Base-by-base conservation (phyloP, 1,140 invertebrate species). In the Zaprionus davidi region DNA sequence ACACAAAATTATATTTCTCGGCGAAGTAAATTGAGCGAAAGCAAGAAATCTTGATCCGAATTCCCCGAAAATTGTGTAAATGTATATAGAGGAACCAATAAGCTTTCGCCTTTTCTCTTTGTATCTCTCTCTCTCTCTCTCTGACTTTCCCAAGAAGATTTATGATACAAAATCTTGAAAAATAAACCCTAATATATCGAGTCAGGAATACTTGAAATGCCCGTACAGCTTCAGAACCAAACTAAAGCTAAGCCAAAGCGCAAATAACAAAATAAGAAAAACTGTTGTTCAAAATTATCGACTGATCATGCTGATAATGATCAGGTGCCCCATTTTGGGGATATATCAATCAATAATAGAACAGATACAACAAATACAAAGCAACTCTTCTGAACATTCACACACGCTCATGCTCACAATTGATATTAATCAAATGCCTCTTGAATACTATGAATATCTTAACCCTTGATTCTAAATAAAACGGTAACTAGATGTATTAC, bases 321-420 rank as follows among this genome's bases (percentile, higher is more conserved):
- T 63, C 28, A 49, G n/a, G 31, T 36, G 7, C 55, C 51, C 67
- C 38, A 17, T 17, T n/a, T 59, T 63, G 65, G 71, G 57, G 34
- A 56, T n/a, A 56, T 38, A 15, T 34, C 17, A 71, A 76, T 63
- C 59, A 71, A 81, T 51, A 77, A 56, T n/a, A 56, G 78, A 82
- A 91, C 90, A 91, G 78, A 90, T 72, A 82, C 76, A 91, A 81
- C 73, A 91, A 91, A 71, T 66, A 71, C 57, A 70, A 78, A 72
- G 55, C 56, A 66, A 86, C 76, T 90, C 82, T 90, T 91, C 76
- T 88, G 79, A 92, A 92, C 92, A 92, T 93, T 93, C 92, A 93
- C 92, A 93, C 92, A 93, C 91, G 92, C 92, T 93, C 92, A 92
- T 92, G 91, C 92, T 92, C 92, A 93, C 91, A 79, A 69, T 71